Evolutionary conservation across 2,888 invertebrate genomes (phyloP).

Genomic region (Melanchra persicariae): DNA sequence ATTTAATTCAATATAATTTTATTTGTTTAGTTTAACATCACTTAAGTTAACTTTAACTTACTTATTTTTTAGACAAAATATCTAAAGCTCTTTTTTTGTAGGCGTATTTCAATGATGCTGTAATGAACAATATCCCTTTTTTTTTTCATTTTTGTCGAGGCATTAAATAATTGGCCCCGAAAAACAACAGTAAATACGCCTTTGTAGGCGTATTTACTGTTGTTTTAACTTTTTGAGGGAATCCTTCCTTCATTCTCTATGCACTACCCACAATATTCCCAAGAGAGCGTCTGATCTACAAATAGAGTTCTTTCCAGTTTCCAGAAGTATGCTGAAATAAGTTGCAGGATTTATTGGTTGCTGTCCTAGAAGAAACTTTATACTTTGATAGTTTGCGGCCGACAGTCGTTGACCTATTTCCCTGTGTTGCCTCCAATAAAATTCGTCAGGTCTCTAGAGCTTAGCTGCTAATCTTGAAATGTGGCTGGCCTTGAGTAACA

Average conservation of each 20-base stretch:
- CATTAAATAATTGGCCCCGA: no score
- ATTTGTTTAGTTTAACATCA: no score
- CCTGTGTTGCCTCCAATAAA: neutral
- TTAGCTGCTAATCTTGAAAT: neutral
- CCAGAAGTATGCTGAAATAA: neutral
- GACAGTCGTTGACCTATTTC: neutral
- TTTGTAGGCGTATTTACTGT: no score
- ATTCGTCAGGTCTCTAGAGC: neutral
- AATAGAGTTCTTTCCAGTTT: neutral
- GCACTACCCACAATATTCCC: neutral
- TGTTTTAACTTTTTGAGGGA: neutral
- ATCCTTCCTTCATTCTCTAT: neutral
- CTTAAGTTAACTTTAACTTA: no score
- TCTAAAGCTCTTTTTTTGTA: no score
- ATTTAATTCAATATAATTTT: no score
- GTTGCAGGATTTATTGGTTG: slow-evolving; percentile 8
- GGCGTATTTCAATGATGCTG: no score
- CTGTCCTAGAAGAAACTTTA: neutral
- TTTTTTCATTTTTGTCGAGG: no score
- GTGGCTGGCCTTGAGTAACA: neutral
- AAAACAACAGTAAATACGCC: neutral
- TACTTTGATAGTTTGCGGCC: neutral
- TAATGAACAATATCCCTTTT: no score
- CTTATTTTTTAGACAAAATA: no score
- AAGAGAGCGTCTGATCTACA: neutral